These are phyloP conservation scores for Oryctolagus cuniculus DNA, from an alignment of 2,113 vertebrate species.

Conservation along the genomic window mOryCun1.1 NC_091436.1:392001-392500, in stretches of 20 bases:
- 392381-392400: too few relatives aligned
- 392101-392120: background rate
- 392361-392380: too few relatives aligned
- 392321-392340: background rate
- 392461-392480: background rate
- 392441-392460: background rate
- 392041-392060: background rate
- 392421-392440: background rate
- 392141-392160: background rate
- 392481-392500: too few relatives aligned
- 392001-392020: background rate
- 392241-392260: too few relatives aligned
- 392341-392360: too few relatives aligned
- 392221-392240: too few relatives aligned
- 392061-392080: background rate
- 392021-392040: background rate
- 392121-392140: background rate
- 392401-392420: too few relatives aligned
- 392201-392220: too few relatives aligned
- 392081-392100: background rate
- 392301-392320: background rate
- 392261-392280: too few relatives aligned
- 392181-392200: too few relatives aligned
- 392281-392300: too few relatives aligned
- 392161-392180: too few relatives aligned